Evolutionary conservation across 2,113 vertebrate genomes (phyloP).

Genomic region (Cyanistes caeruleus): DNA sequence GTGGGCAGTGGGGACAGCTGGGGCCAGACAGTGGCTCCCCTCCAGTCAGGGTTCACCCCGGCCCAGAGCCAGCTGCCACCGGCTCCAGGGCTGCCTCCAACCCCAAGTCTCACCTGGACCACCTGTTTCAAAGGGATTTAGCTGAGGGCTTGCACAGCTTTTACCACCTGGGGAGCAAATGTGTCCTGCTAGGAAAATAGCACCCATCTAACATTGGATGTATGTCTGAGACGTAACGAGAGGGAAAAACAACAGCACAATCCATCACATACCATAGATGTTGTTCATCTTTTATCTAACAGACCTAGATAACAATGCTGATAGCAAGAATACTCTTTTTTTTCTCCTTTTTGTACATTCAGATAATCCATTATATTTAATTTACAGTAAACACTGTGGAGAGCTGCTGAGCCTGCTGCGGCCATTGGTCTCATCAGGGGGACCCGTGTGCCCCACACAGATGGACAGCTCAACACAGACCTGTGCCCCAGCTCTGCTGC

Average conservation of each 20-base stretch:
- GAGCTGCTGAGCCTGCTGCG: neutral
- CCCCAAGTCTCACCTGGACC: neutral
- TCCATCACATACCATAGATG: neutral
- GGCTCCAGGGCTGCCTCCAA: neutral
- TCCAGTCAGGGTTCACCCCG: neutral
- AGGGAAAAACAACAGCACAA: neutral
- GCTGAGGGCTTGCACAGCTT: neutral
- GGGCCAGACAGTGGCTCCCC: neutral
- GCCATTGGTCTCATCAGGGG: neutral
- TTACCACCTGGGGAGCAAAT: neutral
- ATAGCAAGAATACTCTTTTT: neutral
- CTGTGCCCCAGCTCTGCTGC: neutral
- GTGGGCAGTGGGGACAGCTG: neutral
- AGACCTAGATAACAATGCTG: neutral
- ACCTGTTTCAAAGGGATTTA: neutral
- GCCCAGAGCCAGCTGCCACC: neutral
- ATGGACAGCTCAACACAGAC: neutral
- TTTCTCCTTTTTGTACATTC: neutral
- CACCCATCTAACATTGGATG: neutral
- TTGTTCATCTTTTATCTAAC: constrained; percentile 33
- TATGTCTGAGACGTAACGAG: neutral
- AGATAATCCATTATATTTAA: neutral
- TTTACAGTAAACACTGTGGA: neutral
- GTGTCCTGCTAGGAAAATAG: neutral
- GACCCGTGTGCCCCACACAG: neutral